A percentile compares a stretch with the other conserved stretches of the same genome.
These are phyloP conservation scores for Phyllostomus hastatus DNA, from an alignment of 2,113 vertebrate species.

Conservation along the genomic window DNA sequence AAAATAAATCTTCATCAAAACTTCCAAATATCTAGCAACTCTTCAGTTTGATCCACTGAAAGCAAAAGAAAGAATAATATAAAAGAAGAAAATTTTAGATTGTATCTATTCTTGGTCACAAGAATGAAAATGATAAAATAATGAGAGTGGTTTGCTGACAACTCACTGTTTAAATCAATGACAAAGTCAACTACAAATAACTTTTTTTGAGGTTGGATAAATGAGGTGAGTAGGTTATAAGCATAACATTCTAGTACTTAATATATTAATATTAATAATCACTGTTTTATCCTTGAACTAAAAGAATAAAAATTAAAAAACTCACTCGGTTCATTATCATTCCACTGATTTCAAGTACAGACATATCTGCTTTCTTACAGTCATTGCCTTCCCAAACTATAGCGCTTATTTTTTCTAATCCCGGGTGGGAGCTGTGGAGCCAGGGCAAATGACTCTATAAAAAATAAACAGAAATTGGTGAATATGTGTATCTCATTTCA, in stretches of 20 bases:
- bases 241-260: background rate
- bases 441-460: constrained; percentile 94
- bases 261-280: background rate
- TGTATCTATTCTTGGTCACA: background rate
- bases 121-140: background rate
- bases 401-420: constrained; percentile 96
- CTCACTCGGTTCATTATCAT: constrained; percentile 99
- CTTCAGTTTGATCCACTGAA: background rate
- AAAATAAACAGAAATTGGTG: constrained; percentile 27
- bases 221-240: background rate
- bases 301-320: constrained; percentile 52
- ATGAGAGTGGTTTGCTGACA: background rate
- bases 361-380: constrained; percentile 99
- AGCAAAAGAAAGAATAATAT: background rate
- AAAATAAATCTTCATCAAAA: constrained; percentile 14
- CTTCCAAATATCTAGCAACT: background rate
- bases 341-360: constrained; percentile 98
- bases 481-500: constrained; percentile 1
- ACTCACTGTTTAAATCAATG: background rate
- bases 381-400: constrained; percentile 99
- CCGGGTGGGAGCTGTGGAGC: constrained; percentile 94
- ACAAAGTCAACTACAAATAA: background rate
- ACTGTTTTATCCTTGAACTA: background rate
- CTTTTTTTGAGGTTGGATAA: background rate
- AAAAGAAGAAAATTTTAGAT: constrained; percentile 21